Evolutionary conservation across 2,888 invertebrate genomes (phyloP).

Genomic region (Eubasilissa splendida): DNA sequence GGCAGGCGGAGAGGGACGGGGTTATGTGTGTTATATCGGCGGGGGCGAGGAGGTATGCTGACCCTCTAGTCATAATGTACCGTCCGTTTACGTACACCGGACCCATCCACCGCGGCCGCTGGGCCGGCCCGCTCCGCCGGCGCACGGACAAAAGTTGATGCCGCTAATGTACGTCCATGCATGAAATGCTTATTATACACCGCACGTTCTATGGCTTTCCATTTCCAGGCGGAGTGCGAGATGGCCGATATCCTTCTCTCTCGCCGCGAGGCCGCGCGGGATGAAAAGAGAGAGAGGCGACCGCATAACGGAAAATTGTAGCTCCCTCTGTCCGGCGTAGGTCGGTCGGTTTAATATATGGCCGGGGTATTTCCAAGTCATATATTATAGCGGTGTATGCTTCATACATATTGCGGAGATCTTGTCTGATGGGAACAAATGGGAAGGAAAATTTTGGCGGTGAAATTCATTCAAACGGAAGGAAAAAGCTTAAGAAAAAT

Average conservation of each 20-base stretch:
- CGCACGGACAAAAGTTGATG: constrained; percentile 43
- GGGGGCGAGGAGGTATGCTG: constrained; percentile 64
- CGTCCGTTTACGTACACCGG: constrained; percentile 72
- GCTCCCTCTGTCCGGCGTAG: constrained; percentile 75
- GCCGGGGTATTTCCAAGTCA: constrained; percentile 75
- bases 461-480: constrained; percentile 70
- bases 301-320: constrained; percentile 75
- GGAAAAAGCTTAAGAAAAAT: constrained; percentile 67
- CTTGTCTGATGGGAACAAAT: constrained; percentile 74
- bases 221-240: constrained; percentile 62
- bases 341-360: constrained; percentile 72
- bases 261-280: constrained; percentile 63
- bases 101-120: constrained; percentile 64
- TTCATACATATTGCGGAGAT: constrained; percentile 71
- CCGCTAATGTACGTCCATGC: constrained; percentile 67
- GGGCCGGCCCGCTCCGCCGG: constrained; percentile 63
- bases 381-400: constrained; percentile 74
- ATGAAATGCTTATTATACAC: constrained; percentile 77
- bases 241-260: constrained; percentile 63
- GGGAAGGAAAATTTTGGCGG: constrained; percentile 72
- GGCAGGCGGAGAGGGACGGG: constrained; percentile 50
- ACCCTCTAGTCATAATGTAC: constrained; percentile 74
- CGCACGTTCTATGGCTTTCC: constrained; percentile 69
- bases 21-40: constrained; percentile 50
- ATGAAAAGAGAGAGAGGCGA: constrained; percentile 65